phyloP scores from a whole-genome alignment of 1,140 invertebrate genomes.

The Arion vulgaris region DNA sequence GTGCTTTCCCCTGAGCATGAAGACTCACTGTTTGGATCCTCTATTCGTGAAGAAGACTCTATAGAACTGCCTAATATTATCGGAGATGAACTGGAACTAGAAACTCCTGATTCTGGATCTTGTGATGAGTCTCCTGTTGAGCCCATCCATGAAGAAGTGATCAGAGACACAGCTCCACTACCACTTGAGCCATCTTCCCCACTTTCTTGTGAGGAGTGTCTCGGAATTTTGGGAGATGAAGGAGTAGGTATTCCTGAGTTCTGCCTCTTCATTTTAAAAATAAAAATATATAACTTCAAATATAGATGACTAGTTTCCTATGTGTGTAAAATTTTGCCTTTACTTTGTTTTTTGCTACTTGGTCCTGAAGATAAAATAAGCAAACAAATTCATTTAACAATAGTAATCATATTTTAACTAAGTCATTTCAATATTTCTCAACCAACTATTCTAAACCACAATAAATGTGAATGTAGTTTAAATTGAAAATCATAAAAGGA shows the following conservation, averaged over 20 bases:
- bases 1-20: slow-evolving; percentile 1
- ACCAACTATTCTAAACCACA: too few species aligned
- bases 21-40: neutral
- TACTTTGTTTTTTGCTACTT: neutral
- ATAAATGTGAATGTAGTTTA: too few species aligned
- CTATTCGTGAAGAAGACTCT: neutral
- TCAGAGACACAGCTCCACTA: neutral
- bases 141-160: neutral
- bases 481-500: too few species aligned
- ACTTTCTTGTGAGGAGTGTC: neutral
- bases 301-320: neutral
- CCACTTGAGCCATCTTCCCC: neutral
- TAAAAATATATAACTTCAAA: neutral
- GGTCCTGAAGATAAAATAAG: neutral
- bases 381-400: too few species aligned
- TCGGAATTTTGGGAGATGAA: neutral
- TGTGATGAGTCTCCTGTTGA: neutral
- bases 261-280: neutral
- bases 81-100: neutral
- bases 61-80: neutral
- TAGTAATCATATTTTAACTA: too few species aligned
- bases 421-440: too few species aligned
- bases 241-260: neutral
- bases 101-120: neutral
- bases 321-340: neutral